Conservation (phyloP, 2,797 vertebrate genomes). For the Brachymystax lenok region DNA sequence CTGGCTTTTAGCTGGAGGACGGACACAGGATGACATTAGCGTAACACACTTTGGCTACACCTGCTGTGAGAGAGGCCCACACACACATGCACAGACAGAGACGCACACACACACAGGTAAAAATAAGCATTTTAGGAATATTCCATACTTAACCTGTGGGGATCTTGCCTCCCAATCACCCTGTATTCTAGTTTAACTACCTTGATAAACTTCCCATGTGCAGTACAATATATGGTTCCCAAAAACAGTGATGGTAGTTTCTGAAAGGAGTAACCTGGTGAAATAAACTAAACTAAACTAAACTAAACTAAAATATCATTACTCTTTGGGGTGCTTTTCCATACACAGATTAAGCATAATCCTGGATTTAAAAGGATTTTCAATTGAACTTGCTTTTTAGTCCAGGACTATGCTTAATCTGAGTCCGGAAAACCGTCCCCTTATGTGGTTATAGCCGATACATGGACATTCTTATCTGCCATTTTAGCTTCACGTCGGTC, state of each 20-base stretch:
- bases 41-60: constrained; percentile 69
- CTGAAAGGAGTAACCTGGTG: constrained; percentile 44
- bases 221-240: not conserved
- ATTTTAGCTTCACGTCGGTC: not conserved
- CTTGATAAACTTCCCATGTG: constrained; percentile 72
- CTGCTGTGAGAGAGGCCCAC: constrained; percentile 61
- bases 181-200: constrained; percentile 51
- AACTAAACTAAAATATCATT: constrained; percentile 6
- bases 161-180: constrained; percentile 55
- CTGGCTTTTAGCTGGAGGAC: constrained; percentile 71
- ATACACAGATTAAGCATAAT: no score
- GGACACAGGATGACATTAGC: constrained; percentile 68
- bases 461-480: not conserved
- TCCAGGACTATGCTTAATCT: no score
- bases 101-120: constrained; percentile 18
- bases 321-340: no score
- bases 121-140: constrained; percentile 2
- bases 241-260: not conserved
- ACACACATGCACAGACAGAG: not conserved
- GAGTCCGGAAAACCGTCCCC: no score
- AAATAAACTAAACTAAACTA: constrained; percentile 29
- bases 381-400: no score
- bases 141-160: constrained; percentile 59
- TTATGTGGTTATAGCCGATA: no score
- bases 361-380: no score